phyloP scores from a whole-genome alignment of 1,140 invertebrate species.

The Drosophila subpulchrella region DNA sequence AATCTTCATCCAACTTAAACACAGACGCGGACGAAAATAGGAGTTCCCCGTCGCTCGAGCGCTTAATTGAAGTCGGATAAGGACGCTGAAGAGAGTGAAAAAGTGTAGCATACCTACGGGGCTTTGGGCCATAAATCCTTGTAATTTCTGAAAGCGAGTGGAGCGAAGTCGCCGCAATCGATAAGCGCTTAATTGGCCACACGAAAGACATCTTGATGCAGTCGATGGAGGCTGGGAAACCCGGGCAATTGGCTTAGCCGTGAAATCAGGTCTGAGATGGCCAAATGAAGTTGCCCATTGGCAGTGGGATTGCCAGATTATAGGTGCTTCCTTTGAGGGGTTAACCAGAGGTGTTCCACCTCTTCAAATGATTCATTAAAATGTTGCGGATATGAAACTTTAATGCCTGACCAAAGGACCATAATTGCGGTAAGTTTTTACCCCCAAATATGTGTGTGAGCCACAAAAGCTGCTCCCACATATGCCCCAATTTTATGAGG shows the following conservation, averaged over 20 bases:
- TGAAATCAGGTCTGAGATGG: conserved; percentile 21
- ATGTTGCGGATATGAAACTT: conserved; percentile 30
- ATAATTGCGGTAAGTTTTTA: conserved; percentile 41
- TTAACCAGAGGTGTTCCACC: conserved; percentile 1
- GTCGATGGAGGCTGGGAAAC: conserved; percentile 16
- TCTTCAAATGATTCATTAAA: conserved; percentile 25
- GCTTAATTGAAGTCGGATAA: conserved; percentile 52
- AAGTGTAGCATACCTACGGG: conserved; percentile 22
- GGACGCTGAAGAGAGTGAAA: conserved; percentile 20
- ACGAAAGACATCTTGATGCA: conserved; percentile 45
- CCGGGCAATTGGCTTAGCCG: conserved; percentile 22
- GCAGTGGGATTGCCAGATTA: conserved; percentile 16
- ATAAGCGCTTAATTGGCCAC: conserved; percentile 51
- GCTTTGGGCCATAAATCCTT: conserved; percentile 38
- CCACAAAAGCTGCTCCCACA: conserved; percentile 27
- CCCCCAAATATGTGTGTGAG: background rate
- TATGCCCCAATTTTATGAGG: conserved; percentile 35
- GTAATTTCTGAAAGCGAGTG: conserved; percentile 23
- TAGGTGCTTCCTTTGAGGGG: conserved; percentile 3
- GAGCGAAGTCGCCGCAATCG: conserved; percentile 30
- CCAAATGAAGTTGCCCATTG: conserved; percentile 8
- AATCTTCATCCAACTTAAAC: conserved; percentile 28
- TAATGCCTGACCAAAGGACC: conserved; percentile 41
- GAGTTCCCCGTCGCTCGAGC: conserved; percentile 33
- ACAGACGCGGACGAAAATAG: conserved; percentile 24